Percentiles rank a stretch among this genome's conserved stretches.
Conservation (phyloP, 2,888 invertebrate genomes). For the Rotaria socialis region DNA sequence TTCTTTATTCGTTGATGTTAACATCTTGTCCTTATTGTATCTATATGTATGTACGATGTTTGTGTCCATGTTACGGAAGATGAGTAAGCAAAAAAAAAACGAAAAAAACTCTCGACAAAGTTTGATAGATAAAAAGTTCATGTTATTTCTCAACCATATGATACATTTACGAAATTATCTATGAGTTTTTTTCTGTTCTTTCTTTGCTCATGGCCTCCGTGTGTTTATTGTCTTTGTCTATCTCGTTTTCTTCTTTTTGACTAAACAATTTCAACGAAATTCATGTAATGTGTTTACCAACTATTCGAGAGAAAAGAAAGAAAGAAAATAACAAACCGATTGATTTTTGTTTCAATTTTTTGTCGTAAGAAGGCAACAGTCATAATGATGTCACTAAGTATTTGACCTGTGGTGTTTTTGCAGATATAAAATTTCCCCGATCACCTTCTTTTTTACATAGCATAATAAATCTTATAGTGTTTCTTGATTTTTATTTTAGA, state of each 20-base stretch:
- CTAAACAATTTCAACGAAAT: conserved; percentile 17
- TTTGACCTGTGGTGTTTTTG: background rate
- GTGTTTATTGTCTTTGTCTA: conserved; percentile 5
- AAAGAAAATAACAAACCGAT: background rate
- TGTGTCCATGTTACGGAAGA: background rate
- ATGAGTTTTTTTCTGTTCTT: background rate
- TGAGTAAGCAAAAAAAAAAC: background rate
- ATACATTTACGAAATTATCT: no score
- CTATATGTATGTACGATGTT: background rate
- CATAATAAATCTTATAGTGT: background rate
- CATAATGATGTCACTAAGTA: background rate
- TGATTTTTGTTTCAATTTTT: background rate
- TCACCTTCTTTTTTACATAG: background rate
- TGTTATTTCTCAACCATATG: background rate
- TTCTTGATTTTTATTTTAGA: no score
- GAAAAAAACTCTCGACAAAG: background rate
- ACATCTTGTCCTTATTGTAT: background rate
- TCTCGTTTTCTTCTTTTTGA: background rate
- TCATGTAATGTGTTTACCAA: background rate
- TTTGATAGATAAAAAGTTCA: background rate
- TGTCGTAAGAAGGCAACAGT: background rate
- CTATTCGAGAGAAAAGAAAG: background rate
- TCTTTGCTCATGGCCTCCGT: background rate
- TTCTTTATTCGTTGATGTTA: background rate
- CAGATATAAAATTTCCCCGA: background rate